Conservation (phyloP, 2,113 vertebrate species). For the Turdus rufiventris region DNA sequence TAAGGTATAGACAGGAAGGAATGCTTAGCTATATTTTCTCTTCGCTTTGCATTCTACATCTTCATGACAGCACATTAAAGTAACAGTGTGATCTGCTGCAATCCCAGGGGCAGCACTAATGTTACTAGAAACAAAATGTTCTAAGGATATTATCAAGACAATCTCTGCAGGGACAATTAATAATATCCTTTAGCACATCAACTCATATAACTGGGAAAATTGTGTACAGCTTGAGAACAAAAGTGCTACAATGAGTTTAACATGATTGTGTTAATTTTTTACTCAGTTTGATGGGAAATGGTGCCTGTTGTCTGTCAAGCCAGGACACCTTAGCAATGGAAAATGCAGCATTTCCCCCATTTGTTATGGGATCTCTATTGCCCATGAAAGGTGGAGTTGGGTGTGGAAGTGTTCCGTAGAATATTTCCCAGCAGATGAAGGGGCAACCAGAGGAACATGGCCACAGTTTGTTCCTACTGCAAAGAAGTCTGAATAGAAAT, state of each 20-base stretch:
- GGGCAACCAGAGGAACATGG: neutral
- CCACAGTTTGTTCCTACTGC: neutral
- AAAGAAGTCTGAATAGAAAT: neutral
- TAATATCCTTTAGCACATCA: neutral
- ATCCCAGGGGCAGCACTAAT: neutral
- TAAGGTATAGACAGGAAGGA: neutral
- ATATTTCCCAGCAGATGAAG: neutral
- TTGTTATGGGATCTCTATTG: neutral
- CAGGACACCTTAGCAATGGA: neutral
- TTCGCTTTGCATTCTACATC: neutral
- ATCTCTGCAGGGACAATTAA: neutral
- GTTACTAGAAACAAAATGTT: neutral
- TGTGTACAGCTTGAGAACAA: neutral
- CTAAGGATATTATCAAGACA: neutral
- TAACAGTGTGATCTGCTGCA: neutral
- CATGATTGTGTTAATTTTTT: fast-evolving
- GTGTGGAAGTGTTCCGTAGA: neutral
- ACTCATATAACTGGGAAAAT: neutral
- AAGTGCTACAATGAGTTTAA: neutral
- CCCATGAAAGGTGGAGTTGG: fast-evolving
- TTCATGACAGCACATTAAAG: neutral
- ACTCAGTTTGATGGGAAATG: neutral
- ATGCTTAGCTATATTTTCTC: neutral
- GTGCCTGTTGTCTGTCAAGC: neutral
- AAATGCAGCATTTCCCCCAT: neutral